A percentile compares a stretch with the other conserved stretches of the same genome.
phyloP scores from a whole-genome alignment of 2,888 invertebrate genomes.

The Girardia tigrina region DNA sequence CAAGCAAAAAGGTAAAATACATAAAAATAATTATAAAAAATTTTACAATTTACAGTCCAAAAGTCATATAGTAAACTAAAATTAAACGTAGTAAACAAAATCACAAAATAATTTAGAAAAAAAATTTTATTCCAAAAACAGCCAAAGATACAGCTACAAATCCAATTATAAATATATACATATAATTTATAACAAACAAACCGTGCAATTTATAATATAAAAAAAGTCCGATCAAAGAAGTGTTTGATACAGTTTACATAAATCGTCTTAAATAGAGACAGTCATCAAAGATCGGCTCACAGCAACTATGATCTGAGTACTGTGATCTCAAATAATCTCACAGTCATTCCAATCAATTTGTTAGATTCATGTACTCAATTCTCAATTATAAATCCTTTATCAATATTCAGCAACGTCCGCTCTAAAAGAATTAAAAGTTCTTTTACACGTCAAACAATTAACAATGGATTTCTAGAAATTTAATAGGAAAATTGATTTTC shows the following conservation, averaged over 20 bases:
- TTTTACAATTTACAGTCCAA: too few relatives aligned
- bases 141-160: neutral
- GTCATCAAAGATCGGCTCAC: neutral
- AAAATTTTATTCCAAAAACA: neutral
- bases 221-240: neutral
- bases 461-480: too few relatives aligned
- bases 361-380: neutral
- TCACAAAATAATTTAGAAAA: neutral
- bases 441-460: too few relatives aligned
- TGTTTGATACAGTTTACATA: neutral
- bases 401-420: constrained; percentile 8
- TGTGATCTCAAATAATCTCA: constrained; percentile 13
- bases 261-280: neutral
- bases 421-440: constrained; percentile 5
- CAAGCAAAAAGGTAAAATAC: neutral
- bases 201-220: constrained; percentile 8
- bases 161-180: neutral
- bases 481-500: too few relatives aligned
- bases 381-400: neutral
- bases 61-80: neutral
- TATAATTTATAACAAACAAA: neutral
- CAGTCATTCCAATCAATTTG: neutral
- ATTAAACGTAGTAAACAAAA: neutral
- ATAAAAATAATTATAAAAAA: neutral
- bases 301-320: neutral